Percentiles rank a stretch among this genome's conserved stretches.
phyloP scores from a whole-genome alignment of 2,113 vertebrate genomes.

The Brienomyrus longianalis region DNA sequence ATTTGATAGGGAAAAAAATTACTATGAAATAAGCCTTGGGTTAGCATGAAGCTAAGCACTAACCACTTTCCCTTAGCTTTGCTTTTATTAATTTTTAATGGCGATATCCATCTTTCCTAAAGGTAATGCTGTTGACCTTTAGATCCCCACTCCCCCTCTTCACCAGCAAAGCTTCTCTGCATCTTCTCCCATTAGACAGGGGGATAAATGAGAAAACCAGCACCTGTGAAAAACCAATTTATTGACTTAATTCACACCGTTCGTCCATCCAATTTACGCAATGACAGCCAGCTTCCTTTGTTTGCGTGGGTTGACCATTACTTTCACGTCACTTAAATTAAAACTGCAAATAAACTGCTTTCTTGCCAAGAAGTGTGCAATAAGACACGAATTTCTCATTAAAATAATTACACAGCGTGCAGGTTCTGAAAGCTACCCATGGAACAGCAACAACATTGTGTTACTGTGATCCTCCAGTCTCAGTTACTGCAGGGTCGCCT shows the following conservation, averaged over 20 bases:
- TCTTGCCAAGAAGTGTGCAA: neutral
- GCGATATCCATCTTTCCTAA: neutral
- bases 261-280: slow-evolving; percentile 1
- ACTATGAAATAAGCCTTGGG: neutral
- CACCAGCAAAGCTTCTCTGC: neutral
- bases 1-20: neutral
- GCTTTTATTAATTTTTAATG: slow-evolving; percentile 14
- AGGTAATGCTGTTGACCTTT: slow-evolving; percentile 20
- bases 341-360: neutral
- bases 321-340: slow-evolving; percentile 2
- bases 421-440: neutral
- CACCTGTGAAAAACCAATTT: slow-evolving; percentile 1
- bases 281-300: neutral
- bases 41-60: neutral
- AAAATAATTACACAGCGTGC: neutral
- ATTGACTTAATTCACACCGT: slow-evolving; percentile 7
- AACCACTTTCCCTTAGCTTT: neutral
- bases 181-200: slow-evolving; percentile 10
- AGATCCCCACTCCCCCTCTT: neutral
- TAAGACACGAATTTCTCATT: neutral
- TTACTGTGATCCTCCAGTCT: neutral
- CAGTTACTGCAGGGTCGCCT: neutral
- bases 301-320: neutral
- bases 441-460: neutral
- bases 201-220: slow-evolving; percentile 4